Percentiles rank a stretch among this genome's conserved stretches.
Conservation (phyloP, 2,797 vertebrate species). For the Antrozous pallidus region DNA sequence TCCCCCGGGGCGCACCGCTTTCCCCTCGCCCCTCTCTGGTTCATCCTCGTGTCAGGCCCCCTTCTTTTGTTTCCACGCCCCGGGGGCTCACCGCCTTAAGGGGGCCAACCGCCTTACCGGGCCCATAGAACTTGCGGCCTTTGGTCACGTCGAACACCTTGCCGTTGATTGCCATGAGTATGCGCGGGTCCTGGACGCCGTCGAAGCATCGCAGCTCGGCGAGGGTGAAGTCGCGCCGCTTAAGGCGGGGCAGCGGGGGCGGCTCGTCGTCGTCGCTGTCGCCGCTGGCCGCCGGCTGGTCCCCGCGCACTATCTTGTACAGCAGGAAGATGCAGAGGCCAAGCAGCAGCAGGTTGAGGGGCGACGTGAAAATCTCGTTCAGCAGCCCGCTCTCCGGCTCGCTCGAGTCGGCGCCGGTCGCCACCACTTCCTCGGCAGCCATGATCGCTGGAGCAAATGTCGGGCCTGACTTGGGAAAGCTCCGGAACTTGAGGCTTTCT, state of each 20-base stretch:
- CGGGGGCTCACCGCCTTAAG: constrained; percentile 80
- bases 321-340: constrained; percentile 92
- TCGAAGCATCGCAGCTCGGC: constrained; percentile 89
- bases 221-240: constrained; percentile 91
- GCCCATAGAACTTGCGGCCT: constrained; percentile 95
- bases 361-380: constrained; percentile 92
- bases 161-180: constrained; percentile 94
- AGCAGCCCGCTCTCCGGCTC: constrained; percentile 81
- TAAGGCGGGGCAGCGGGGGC: constrained; percentile 87
- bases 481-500: constrained; percentile 47
- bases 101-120: constrained; percentile 89
- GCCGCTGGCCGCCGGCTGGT: constrained; percentile 81
- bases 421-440: constrained; percentile 75
- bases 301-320: constrained; percentile 93
- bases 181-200: constrained; percentile 87
- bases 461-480: neutral
- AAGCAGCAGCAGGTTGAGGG: constrained; percentile 92
- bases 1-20: neutral
- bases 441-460: constrained; percentile 69
- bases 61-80: constrained; percentile 25
- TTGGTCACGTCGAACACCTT: constrained; percentile 97
- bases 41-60: neutral
- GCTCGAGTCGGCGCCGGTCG: constrained; percentile 55
- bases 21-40: neutral
- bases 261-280: constrained; percentile 78